Evolutionary conservation across 2,888 invertebrate species (phyloP), one percentile per base, ranked within the genome.

Genomic region (Cephus runcator): DNA sequence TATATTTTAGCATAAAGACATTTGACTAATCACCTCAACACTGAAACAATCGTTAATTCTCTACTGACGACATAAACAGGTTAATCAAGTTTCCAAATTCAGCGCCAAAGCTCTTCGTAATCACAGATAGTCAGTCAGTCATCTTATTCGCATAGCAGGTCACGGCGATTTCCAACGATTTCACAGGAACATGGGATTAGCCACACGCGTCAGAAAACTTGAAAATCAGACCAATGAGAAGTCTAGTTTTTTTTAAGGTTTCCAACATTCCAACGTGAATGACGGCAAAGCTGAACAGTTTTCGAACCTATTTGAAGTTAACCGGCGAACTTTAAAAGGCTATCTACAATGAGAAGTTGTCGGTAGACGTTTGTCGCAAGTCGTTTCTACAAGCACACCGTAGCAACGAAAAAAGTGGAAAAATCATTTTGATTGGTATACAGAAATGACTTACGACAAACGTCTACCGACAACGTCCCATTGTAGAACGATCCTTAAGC

Each of bases 1-100:
- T 74, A 82, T 75, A 73, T 77, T 80, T 79, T 76, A 79, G 6
- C 56, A 69, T 76, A 56, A 69, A 77, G 75, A 40, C 77, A 73
- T 69, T 56, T 56, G 78, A 81, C 77, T 69, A 69, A 76, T 80
- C 75, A 73, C 81, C 83, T 76, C 76, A 79, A 79, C 79, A 80
- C 80, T 82, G 76, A 79, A 82, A 75, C 73, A 79, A 78, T 78
- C 77, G 79, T 81, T 83, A 77, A 81, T 80, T 81, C 80, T 79
- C 78, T 80, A 82, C 83, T 83, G 83, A 84, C 83, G 84, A 78
- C 78, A 80, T 77, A 80, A 83, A 85, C 81, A 83, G 81, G 84
- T 85, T 81, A 85, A 84, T 79, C 73, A 83, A 74, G 79, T 84
- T 78, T 75, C 75, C 56, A 75, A 75, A 75, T 56, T 75, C 40